These are phyloP conservation scores for Oscheius myriophilus DNA, from an alignment of 2,888 invertebrate genomes.

Conservation along the genomic window DNA sequence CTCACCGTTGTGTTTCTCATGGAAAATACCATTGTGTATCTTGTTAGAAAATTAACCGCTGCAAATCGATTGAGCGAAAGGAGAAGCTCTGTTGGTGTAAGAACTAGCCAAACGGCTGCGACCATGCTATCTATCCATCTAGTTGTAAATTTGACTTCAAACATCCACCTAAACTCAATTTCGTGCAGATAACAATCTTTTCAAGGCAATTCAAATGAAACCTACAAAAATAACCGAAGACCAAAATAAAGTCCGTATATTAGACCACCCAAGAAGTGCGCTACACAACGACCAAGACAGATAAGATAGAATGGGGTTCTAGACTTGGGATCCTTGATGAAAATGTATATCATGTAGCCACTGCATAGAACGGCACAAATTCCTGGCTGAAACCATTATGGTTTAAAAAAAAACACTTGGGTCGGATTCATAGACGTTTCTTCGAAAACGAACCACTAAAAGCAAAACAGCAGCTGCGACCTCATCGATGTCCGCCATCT, in stretches of 20 bases:
- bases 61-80: conserved; percentile 8
- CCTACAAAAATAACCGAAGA: neutral
- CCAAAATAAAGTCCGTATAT: conserved; percentile 7
- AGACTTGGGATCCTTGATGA: neutral
- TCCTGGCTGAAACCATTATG: conserved; percentile 6
- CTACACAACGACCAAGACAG: neutral
- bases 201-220: neutral
- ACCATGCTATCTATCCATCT: neutral
- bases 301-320: conserved; percentile 7
- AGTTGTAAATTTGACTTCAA: conserved; percentile 1
- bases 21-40: conserved; percentile 12
- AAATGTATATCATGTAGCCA: conserved; percentile 10
- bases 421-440: too few species aligned
- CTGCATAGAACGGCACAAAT: neutral
- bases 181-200: too few species aligned
- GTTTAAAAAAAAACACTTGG: neutral
- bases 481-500: neutral
- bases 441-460: neutral
- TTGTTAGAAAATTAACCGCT: neutral
- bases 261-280: neutral
- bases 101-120: conserved; percentile 10
- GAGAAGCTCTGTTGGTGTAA: conserved; percentile 10
- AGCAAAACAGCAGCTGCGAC: conserved; percentile 4
- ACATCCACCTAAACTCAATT: conserved; percentile 2
- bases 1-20: neutral